These are phyloP conservation scores for Syngnathus floridae DNA, from an alignment of 2,113 vertebrate species.

Conservation along the genomic window DNA sequence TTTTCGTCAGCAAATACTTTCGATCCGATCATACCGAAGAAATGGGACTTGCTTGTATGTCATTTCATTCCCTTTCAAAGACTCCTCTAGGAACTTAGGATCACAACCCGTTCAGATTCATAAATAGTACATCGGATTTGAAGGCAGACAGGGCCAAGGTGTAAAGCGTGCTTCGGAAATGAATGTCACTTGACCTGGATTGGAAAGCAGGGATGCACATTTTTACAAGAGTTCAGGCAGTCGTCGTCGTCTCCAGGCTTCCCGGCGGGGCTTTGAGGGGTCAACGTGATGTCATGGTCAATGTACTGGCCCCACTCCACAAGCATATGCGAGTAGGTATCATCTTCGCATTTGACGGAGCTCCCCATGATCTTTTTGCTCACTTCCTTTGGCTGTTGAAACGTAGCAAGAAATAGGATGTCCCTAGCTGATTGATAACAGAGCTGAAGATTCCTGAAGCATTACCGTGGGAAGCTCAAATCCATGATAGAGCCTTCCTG, in stretches of 20 bases:
- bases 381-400: constrained; percentile 78
- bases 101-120: too few relatives aligned
- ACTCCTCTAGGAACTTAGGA: too few relatives aligned
- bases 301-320: constrained; percentile 92
- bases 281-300: constrained; percentile 84
- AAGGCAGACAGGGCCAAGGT: background rate
- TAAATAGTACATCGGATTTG: too few relatives aligned
- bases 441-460: constrained; percentile 14
- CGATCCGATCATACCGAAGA: background rate
- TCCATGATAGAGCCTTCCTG: constrained; percentile 69
- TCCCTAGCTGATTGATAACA: background rate
- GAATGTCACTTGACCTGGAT: constrained; percentile 74
- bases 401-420: background rate
- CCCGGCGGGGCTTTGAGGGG: constrained; percentile 77
- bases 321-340: constrained; percentile 79
- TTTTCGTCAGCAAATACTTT: background rate
- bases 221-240: constrained; percentile 74
- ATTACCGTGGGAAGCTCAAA: constrained; percentile 82
- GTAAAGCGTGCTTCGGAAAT: too few relatives aligned
- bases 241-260: constrained; percentile 49
- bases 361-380: constrained; percentile 75
- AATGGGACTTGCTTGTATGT: background rate
- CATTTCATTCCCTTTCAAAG: background rate
- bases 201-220: constrained; percentile 79
- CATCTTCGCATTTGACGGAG: constrained; percentile 68